Evolutionary conservation across 2,888 invertebrate species (phyloP).

Genomic region (Drymonia ruficornis): DNA sequence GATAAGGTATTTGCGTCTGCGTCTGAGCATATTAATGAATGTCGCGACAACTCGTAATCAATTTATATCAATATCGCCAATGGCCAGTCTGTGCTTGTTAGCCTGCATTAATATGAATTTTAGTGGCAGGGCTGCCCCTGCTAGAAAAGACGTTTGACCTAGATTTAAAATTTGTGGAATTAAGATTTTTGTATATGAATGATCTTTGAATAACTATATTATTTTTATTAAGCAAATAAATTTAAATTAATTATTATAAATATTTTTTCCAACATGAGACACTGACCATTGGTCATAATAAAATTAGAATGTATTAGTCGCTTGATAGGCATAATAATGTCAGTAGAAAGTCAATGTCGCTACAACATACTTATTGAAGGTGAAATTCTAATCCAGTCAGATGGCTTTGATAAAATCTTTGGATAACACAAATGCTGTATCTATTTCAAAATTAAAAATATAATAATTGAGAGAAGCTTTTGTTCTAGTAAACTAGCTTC

Average conservation of each 20-base stretch:
- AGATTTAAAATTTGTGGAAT: slow-evolving; percentile 6
- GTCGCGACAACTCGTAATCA: slow-evolving; percentile 78
- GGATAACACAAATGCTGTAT: not conserved
- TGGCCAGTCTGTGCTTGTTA: slow-evolving; percentile 74
- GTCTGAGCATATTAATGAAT: slow-evolving; percentile 70
- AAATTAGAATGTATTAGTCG: not conserved
- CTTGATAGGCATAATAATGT: slow-evolving; percentile 4
- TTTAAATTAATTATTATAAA: not conserved
- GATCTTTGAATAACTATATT: too few relatives aligned
- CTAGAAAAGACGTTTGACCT: slow-evolving; percentile 6
- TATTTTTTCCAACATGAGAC: not conserved
- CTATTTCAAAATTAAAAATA: too few relatives aligned
- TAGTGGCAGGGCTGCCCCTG: slow-evolving; percentile 64
- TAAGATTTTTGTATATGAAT: too few relatives aligned
- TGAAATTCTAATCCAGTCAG: slow-evolving; percentile 2
- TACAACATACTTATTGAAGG: slow-evolving; percentile 20
- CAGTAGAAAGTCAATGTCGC: slow-evolving; percentile 43
- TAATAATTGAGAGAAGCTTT: too few relatives aligned
- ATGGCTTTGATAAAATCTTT: not conserved
- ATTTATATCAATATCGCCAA: slow-evolving; percentile 84
- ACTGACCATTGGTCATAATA: not conserved
- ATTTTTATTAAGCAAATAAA: not conserved
- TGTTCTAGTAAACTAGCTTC: too few relatives aligned
- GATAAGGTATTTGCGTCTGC: slow-evolving; percentile 74
- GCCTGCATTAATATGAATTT: slow-evolving; percentile 77